phyloP scores from a whole-genome alignment of 2,797 vertebrate genomes.

The Paguma larvata region DNA sequence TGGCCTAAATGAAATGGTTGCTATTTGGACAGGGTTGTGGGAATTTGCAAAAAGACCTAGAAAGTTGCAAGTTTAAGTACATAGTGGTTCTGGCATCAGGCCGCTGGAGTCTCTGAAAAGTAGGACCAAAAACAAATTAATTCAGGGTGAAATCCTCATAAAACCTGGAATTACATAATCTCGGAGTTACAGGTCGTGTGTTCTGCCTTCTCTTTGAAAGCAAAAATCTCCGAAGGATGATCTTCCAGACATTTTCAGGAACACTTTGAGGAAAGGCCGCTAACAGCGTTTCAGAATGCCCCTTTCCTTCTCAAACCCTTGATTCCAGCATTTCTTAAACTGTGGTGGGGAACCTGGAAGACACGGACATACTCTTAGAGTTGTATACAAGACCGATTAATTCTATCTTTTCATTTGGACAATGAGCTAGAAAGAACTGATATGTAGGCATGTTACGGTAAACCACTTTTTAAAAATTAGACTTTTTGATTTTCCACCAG shows the following conservation, averaged over 20 bases:
- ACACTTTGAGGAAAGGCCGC: neutral
- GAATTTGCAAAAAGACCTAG: constrained; percentile 38
- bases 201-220: constrained; percentile 42
- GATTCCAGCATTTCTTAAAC: neutral
- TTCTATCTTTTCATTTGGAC: constrained; percentile 32
- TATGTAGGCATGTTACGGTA: neutral
- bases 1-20: constrained; percentile 59
- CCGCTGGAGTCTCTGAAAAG: neutral
- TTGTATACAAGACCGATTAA: neutral
- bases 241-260: constrained; percentile 1
- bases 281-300: neutral
- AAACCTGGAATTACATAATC: constrained; percentile 43
- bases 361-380: neutral
- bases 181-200: neutral
- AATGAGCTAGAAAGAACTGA: neutral
- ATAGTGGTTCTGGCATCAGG: constrained; percentile 1
- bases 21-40: constrained; percentile 71
- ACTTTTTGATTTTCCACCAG: neutral
- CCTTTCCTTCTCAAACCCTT: neutral
- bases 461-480: neutral
- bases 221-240: constrained; percentile 1
- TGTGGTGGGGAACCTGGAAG: neutral
- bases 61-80: constrained; percentile 52
- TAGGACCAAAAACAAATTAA: constrained; percentile 27
- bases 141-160: constrained; percentile 39